Conservation (phyloP, 1,140 invertebrate genomes). For the Hydropsyche tenuis region DNA sequence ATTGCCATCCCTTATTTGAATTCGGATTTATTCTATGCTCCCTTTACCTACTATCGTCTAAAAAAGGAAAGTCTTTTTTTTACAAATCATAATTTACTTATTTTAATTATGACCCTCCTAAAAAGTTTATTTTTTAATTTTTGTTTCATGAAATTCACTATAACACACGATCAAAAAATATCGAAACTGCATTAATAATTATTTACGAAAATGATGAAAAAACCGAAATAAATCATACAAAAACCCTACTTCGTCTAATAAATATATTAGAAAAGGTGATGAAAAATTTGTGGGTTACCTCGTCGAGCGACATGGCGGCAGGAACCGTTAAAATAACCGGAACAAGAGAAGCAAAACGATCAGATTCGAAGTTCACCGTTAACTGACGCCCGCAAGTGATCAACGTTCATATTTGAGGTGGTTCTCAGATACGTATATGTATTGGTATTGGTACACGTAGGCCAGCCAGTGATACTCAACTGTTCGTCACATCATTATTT, state of each 20-base stretch:
- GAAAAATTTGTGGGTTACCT: constrained; percentile 53
- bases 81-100: too few relatives aligned
- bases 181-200: not conserved
- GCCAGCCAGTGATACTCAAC: constrained; percentile 5
- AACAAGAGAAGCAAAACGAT: not conserved
- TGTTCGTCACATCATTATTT: not conserved
- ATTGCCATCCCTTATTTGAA: too few relatives aligned
- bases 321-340: not conserved
- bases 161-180: not conserved
- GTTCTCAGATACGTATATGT: not conserved
- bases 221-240: not conserved
- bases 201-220: not conserved
- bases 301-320: constrained; percentile 53
- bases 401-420: not conserved
- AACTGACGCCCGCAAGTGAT: not conserved
- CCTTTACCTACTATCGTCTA: too few relatives aligned
- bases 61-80: too few relatives aligned
- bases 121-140: too few relatives aligned
- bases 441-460: constrained; percentile 14
- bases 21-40: too few relatives aligned
- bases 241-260: too few relatives aligned
- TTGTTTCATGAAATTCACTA: too few relatives aligned
- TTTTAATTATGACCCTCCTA: too few relatives aligned
- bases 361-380: not conserved
- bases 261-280: not conserved